Percentiles rank a stretch among this genome's conserved stretches.
Evolutionary conservation across 2,888 invertebrate genomes (phyloP).

Genomic region (Erebia aethiops): DNA sequence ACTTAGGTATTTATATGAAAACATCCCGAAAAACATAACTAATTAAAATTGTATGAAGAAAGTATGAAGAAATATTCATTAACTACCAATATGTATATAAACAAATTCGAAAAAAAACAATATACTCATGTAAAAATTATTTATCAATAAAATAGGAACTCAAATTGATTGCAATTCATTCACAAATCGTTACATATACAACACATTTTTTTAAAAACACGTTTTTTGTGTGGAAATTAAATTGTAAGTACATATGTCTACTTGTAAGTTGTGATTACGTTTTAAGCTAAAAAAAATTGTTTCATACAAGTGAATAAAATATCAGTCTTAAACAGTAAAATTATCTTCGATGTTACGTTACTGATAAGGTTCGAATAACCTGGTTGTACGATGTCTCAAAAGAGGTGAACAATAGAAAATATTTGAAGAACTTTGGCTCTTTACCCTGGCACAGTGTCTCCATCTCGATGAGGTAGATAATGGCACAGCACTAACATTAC

Average conservation of each 20-base stretch:
- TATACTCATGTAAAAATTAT: slow-evolving; percentile 51
- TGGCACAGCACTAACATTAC: slow-evolving; percentile 70
- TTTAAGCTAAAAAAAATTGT: slow-evolving; percentile 10
- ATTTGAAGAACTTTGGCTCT: slow-evolving; percentile 76
- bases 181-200: neutral
- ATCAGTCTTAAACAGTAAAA: slow-evolving; percentile 69
- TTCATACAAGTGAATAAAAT: slow-evolving; percentile 42
- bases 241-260: neutral
- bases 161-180: slow-evolving; percentile 68
- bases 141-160: slow-evolving; percentile 77
- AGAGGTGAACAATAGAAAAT: slow-evolving; percentile 67
- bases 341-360: slow-evolving; percentile 48
- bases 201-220: neutral
- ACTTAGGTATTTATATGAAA: slow-evolving; percentile 4
- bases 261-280: neutral
- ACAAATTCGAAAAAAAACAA: slow-evolving; percentile 58
- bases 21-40: neutral
- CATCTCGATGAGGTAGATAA: slow-evolving; percentile 75
- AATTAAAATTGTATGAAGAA: slow-evolving; percentile 53
- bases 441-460: slow-evolving; percentile 70
- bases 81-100: slow-evolving; percentile 56
- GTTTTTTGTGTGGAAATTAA: neutral
- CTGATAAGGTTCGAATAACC: slow-evolving; percentile 38
- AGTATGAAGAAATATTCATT: slow-evolving; percentile 32
- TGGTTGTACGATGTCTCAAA: slow-evolving; percentile 55